Conservation (phyloP, 2,888 invertebrate genomes). For the Orthosia gothica region DNA sequence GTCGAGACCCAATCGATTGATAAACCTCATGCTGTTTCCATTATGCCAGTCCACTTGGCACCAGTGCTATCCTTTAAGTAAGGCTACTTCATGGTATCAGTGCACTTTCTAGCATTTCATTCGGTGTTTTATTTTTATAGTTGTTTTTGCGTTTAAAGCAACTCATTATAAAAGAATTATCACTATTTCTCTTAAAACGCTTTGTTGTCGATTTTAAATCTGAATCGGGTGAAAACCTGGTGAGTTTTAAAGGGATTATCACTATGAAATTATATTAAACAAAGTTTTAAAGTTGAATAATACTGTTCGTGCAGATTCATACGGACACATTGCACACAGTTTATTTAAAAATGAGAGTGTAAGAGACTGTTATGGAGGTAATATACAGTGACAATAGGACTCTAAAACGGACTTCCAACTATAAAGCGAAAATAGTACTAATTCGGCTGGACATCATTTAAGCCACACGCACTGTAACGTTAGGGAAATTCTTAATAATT, state of each 20-base stretch:
- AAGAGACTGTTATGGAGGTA: constrained; percentile 17
- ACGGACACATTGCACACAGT: not conserved
- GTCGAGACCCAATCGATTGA: not conserved
- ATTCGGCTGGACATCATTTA: constrained; percentile 38
- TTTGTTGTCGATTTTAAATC: not conserved
- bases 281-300: not conserved
- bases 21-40: constrained; percentile 17
- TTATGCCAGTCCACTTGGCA: constrained; percentile 4
- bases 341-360: constrained; percentile 19
- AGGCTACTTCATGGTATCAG: not conserved
- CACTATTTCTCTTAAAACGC: not conserved
- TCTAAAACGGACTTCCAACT: not conserved
- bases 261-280: not conserved
- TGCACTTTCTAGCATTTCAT: constrained; percentile 7
- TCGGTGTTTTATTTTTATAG: not conserved
- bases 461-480: constrained; percentile 4
- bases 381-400: constrained; percentile 5
- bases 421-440: constrained; percentile 7
- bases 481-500: constrained; percentile 1
- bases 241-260: not conserved
- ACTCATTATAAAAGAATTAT: not conserved
- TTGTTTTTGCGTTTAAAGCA: not conserved
- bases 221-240: not conserved
- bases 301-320: not conserved
- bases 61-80: not conserved